Evolutionary conservation across 2,888 invertebrate genomes (phyloP).

Genomic region (Drosophila paracracens): DNA sequence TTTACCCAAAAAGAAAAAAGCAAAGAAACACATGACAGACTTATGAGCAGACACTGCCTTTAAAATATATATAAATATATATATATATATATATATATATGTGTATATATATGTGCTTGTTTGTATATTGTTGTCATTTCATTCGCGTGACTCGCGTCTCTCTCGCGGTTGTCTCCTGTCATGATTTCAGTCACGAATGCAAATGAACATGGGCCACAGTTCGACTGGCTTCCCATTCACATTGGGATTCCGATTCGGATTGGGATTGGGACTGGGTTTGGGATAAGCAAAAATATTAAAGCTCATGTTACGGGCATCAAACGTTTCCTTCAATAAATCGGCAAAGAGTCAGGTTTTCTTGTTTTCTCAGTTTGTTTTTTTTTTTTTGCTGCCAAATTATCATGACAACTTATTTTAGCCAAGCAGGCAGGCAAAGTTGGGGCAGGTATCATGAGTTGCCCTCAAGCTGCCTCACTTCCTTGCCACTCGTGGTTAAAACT

Average conservation of each 20-base stretch:
- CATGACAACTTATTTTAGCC: conserved; percentile 68
- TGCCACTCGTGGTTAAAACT: conserved; percentile 17
- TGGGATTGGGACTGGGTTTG: conserved; percentile 2
- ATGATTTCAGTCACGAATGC: conserved; percentile 73
- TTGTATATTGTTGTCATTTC: conserved; percentile 20
- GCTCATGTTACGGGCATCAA: conserved; percentile 77
- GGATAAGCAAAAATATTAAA: conserved; percentile 50
- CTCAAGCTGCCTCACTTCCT: neutral
- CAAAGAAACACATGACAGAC: conserved; percentile 52
- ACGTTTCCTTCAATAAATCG: conserved; percentile 51
- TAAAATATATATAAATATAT: conserved; percentile 25
- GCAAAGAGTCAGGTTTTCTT: conserved; percentile 26
- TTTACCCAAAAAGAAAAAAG: neutral
- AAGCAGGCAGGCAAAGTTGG: conserved; percentile 13
- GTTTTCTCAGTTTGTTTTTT: neutral
- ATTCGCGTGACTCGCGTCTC: conserved; percentile 74
- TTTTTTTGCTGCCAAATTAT: conserved; percentile 43
- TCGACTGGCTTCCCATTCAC: neutral
- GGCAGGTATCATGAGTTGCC: conserved; percentile 29
- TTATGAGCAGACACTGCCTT: conserved; percentile 44
- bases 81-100: neutral
- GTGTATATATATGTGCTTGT: neutral
- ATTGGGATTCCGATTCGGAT: conserved; percentile 6
- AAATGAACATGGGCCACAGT: conserved; percentile 63
- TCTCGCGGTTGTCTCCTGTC: conserved; percentile 57